Base-by-base conservation (phyloP, 1,140 invertebrate species). In the Drosophila nikananu region DNA sequence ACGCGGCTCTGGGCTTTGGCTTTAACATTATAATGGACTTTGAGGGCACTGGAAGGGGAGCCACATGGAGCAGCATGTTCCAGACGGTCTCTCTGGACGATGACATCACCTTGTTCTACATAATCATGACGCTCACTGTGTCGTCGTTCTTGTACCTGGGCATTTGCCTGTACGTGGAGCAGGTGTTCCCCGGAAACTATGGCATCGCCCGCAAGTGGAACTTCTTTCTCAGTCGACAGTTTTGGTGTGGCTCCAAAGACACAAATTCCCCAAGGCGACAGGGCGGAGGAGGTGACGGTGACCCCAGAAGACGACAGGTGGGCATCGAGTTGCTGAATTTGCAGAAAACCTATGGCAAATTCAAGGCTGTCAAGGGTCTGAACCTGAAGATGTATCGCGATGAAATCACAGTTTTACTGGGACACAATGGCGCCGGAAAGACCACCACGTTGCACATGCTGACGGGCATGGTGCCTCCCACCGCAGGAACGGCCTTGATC, bases 371-470 rank as follows among this genome's bases (percentile, higher is more conserved):
- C 1, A 95, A 96, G 58, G 94, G 95, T 44, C 86, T 96, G 25
- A 94, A 93, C 42, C 68, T 98, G 12, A 96, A 97, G 73, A 96
- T 98, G 81, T 95, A 94, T 64, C 93, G 94, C 60, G 94, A 94
- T 44, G 95, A 95, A 72, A 95, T 95, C 8, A 95, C 95, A 0
- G 94, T 97, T 27, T 91, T 98, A n/a, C 93, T 98, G 12, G 97
- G 97, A 1, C 97, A 96, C 75, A 97, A 96, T 65, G 95, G 95
- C 9, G 95, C 95, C 3, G 95, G 95, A 7, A 96, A 96, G 83
- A 97, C 96, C 0, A 97, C 96, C 52, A 95, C 96, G 76, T 96
- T 98, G 95, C 95, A 95, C 2, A 97, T 98, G 94, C 93, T 98
- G 5, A 97, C 97, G 93, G 96, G 96, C 27, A 94, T 96, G 73